These are phyloP conservation scores for Orthonyx spaldingii DNA, from an alignment of 2,113 vertebrate species.

Conservation along the genomic window DNA sequence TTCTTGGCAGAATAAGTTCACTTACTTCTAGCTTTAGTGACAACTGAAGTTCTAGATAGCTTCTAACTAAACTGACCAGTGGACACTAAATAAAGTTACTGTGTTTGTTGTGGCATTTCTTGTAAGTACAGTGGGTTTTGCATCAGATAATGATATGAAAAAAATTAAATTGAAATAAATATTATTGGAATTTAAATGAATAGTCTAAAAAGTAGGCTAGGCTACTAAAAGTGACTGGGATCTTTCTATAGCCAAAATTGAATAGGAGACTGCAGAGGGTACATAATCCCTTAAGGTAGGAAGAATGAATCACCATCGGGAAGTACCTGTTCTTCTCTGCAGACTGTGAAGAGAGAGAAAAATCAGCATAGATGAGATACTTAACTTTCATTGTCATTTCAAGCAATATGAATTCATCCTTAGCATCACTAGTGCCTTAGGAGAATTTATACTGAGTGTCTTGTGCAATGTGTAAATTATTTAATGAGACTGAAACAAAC, in stretches of 20 bases:
- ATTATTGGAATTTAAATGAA: not conserved
- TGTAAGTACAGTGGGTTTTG: not conserved
- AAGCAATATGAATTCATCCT: not conserved
- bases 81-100: not conserved
- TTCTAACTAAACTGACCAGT: not conserved
- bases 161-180: not conserved
- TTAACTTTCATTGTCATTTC: not conserved
- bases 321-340: not conserved
- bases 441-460: not conserved
- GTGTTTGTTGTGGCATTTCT: not conserved
- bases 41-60: not conserved
- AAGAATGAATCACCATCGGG: not conserved
- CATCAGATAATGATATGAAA: not conserved
- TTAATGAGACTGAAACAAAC: not conserved
- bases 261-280: not conserved
- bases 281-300: not conserved
- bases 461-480: not conserved
- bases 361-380: not conserved
- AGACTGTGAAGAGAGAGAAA: not conserved
- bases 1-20: not conserved
- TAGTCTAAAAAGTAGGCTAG: not conserved
- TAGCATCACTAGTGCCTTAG: not conserved
- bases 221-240: not conserved
- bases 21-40: not conserved
- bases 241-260: not conserved